Percentiles rank a stretch among this genome's conserved stretches.
Conservation (phyloP, 1,140 invertebrate genomes). For the Sinonovacula constricta region DNA sequence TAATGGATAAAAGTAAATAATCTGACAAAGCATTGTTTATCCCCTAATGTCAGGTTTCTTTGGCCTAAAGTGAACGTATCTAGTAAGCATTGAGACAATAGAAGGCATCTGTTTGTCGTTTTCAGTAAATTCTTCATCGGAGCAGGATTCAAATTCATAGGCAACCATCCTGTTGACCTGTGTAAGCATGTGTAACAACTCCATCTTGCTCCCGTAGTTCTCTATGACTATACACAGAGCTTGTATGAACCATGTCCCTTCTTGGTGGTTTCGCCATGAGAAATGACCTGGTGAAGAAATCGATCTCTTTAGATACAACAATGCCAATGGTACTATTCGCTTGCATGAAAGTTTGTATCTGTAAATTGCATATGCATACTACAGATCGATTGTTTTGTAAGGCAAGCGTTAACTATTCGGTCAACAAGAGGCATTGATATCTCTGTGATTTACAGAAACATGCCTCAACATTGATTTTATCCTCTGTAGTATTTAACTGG, state of each 20-base stretch:
- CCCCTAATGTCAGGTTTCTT: constrained; percentile 75
- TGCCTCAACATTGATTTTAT: no score
- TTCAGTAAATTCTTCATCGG: constrained; percentile 88
- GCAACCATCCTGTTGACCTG: constrained; percentile 93
- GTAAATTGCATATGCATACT: no score
- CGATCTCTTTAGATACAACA: no score
- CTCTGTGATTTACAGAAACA: no score
- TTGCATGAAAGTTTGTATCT: no score
- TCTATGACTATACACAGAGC: constrained; percentile 90
- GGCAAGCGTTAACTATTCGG: no score
- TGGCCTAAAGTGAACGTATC: constrained; percentile 82
- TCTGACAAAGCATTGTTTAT: no score
- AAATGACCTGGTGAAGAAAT: constrained; percentile 83
- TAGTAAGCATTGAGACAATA: constrained; percentile 93
- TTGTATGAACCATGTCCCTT: constrained; percentile 96
- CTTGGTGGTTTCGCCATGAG: constrained; percentile 96
- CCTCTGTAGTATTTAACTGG: no score
- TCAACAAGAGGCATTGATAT: no score
- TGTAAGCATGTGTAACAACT: constrained; percentile 92
- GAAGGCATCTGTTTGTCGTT: constrained; percentile 96
- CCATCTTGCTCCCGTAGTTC: constrained; percentile 83
- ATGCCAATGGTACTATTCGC: no score
- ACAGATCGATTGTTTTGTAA: no score
- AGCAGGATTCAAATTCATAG: constrained; percentile 94
- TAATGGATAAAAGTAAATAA: no score